Base-by-base conservation (phyloP, 2,797 vertebrate species). In the Corythornis leucogaster region DNA sequence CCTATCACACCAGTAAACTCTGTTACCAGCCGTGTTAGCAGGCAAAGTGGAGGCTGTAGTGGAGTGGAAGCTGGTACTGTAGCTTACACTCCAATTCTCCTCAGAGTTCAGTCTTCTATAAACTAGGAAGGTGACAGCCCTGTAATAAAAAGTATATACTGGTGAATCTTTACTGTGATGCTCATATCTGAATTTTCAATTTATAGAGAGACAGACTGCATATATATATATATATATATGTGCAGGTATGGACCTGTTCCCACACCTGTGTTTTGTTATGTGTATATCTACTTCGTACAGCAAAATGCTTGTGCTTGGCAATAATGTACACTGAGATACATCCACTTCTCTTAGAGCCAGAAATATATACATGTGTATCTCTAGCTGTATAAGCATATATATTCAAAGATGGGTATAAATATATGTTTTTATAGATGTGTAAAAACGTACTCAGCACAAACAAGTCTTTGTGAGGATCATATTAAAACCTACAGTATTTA, bases 1-100 rank as follows among this genome's bases (percentile, higher is more conserved):
- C 97, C 97, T 97, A 96, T 97, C 97, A 97, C 97, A 97, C 97
- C 95, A 95, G 95, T 88, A 97, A 97, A 97, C 95, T 95, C 86
- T 93, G 94, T 80, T 95, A 95, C 91, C 81, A 74, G 51, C 53
- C 25, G 1, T 76, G 88, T 96, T 89, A 96, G 89, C 96, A 96
- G 96, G 97, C 97, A 97, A 96, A 83, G 87, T 3, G 0, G 10
- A 93, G 92, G 86, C 53, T 54, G 48, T 85, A 96, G 80, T 80
- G 69, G 95, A 92, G 92, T 1, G 3, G 90, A 91, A 96, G 76
- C 61, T 70, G 63, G 83, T 80, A 67, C 45, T 70, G 62, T 48
- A 74, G 71, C 33, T 95, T 91, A 43, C 8, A 12, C 79, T 79
- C 80, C 85, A 82, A 96, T 67, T 88, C 74, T 80, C 86, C 84